Evolutionary conservation across 2,113 vertebrate species (phyloP).

Genomic region (Rhinolophus sinicus): DNA sequence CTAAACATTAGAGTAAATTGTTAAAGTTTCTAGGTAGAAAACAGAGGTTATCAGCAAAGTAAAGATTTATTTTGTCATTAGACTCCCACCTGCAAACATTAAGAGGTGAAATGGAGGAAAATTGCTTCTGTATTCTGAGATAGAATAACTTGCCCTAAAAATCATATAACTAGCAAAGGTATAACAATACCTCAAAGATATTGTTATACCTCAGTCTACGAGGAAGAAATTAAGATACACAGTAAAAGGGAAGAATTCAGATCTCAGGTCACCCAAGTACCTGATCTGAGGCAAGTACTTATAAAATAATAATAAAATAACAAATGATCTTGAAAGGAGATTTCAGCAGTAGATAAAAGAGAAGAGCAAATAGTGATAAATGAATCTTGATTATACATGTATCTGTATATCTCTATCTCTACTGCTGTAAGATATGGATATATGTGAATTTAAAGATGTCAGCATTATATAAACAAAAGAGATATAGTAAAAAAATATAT

Average conservation of each 20-base stretch:
- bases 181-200: not conserved
- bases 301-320: not conserved
- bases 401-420: not conserved
- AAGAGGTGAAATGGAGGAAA: not conserved
- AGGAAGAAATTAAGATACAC: not conserved
- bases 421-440: not conserved
- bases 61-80: not conserved
- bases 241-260: not conserved
- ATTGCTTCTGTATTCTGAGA: not conserved
- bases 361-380: not conserved
- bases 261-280: not conserved
- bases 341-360: not conserved
- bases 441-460: not conserved
- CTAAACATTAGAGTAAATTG: not conserved
- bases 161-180: not conserved
- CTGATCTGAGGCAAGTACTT: not conserved
- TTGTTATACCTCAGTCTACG: not conserved
- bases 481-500: not conserved
- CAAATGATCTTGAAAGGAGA: not conserved
- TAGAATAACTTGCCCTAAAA: not conserved
- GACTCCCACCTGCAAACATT: not conserved
- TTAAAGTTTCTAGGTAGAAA: not conserved
- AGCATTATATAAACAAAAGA: not conserved
- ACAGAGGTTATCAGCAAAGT: not conserved
- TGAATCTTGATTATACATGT: not conserved